A percentile compares a stretch with the other conserved stretches of the same genome.
Conservation (phyloP, 2,888 invertebrate species). For the Cephalotes varians region DNA sequence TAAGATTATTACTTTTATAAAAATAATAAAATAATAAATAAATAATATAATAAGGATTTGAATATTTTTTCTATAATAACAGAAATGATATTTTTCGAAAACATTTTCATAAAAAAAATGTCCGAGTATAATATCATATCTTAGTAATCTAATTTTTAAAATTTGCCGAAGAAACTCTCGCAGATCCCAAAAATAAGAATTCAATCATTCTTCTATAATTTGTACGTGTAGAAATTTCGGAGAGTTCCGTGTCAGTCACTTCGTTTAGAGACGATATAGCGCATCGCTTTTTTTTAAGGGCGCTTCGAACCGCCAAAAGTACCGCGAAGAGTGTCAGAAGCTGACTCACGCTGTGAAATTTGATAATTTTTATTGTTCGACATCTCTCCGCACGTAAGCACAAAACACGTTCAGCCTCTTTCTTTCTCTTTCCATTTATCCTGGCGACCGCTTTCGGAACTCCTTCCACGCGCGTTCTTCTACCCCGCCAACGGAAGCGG, state of each 20-base stretch:
- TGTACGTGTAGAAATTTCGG: neutral
- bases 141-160: neutral
- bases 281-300: neutral
- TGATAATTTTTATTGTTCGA: constrained; percentile 34
- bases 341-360: constrained; percentile 3
- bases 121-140: neutral
- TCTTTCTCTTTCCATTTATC: constrained; percentile 15
- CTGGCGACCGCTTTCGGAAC: neutral
- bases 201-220: neutral
- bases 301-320: neutral
- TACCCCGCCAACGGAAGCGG: constrained; percentile 18
- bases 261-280: constrained; percentile 3
- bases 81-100: neutral
- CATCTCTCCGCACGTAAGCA: neutral
- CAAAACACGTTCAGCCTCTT: neutral
- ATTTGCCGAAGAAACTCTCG: neutral
- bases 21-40: neutral
- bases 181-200: neutral
- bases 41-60: neutral
- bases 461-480: constrained; percentile 17
- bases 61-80: neutral
- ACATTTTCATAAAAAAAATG: neutral
- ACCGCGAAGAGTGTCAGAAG: neutral
- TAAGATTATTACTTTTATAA: too few relatives aligned
- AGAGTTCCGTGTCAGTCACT: constrained; percentile 12